These are phyloP conservation scores for Toxonevra muliebris DNA, from an alignment of 2,888 invertebrate genomes.

Conservation along the genomic window DNA sequence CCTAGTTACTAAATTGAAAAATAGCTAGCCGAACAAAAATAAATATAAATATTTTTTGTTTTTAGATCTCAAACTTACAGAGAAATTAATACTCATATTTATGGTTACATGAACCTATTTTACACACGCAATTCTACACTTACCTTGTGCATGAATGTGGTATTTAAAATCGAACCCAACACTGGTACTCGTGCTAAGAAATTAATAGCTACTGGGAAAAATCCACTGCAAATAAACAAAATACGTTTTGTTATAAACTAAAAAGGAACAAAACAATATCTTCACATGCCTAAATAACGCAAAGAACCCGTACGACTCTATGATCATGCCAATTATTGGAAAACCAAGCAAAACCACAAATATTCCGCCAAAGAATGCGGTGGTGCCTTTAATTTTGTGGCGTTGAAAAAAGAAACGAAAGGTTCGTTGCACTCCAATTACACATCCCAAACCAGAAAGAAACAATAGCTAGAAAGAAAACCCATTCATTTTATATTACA, in stretches of 20 bases:
- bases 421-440: conserved; percentile 95
- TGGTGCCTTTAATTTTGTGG: conserved; percentile 91
- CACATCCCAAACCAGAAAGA: conserved; percentile 92
- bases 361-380: conserved; percentile 93
- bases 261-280: not conserved
- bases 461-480: conserved; percentile 87
- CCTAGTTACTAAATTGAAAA: not conserved
- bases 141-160: conserved; percentile 89
- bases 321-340: conserved; percentile 95
- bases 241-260: conserved; percentile 8
- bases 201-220: conserved; percentile 95
- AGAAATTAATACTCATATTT: not conserved
- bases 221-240: conserved; percentile 76
- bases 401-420: conserved; percentile 97
- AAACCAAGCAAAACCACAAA: conserved; percentile 91
- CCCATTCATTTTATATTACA: conserved; percentile 2
- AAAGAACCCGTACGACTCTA: conserved; percentile 97
- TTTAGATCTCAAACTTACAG: not conserved
- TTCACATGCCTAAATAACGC: conserved; percentile 78
- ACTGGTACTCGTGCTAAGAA: conserved; percentile 94
- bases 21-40: too few relatives aligned
- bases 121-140: conserved; percentile 50
- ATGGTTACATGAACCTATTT: too few relatives aligned
- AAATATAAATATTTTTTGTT: not conserved
- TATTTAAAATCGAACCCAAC: conserved; percentile 85